phyloP scores from a whole-genome alignment of 2,797 vertebrate species.

The Lagorchestes hirsutus region DNA sequence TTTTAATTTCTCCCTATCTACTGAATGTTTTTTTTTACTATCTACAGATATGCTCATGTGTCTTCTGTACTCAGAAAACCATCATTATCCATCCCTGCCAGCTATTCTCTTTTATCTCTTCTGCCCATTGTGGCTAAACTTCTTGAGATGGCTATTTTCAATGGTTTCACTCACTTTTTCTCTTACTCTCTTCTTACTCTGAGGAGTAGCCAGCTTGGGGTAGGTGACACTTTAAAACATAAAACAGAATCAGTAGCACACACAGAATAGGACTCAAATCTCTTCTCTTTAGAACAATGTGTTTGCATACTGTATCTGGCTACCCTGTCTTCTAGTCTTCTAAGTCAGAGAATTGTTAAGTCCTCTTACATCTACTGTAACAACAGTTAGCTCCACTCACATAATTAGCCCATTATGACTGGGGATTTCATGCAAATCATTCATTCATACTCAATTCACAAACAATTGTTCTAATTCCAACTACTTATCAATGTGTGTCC shows the following conservation, averaged over 20 bases:
- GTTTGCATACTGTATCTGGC: background rate
- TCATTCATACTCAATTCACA: slow-evolving; percentile 66
- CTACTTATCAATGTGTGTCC: background rate
- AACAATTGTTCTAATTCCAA: slow-evolving; percentile 75
- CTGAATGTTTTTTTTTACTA: background rate
- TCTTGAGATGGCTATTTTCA: background rate
- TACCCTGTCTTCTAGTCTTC: background rate
- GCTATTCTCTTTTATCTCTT: background rate
- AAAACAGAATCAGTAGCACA: background rate
- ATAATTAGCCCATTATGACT: slow-evolving; percentile 66
- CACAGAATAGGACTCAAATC: background rate
- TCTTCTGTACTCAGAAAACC: background rate
- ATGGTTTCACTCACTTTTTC: background rate
- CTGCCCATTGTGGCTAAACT: background rate
- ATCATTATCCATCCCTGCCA: background rate
- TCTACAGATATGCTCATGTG: background rate
- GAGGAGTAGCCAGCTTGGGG: background rate
- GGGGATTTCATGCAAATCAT: slow-evolving; percentile 70
- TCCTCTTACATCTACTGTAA: background rate
- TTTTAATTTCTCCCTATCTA: background rate
- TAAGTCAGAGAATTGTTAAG: background rate
- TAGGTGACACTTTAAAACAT: background rate
- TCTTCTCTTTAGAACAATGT: background rate
- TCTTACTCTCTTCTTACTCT: background rate
- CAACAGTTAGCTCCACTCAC: slow-evolving; percentile 49